These are phyloP conservation scores for Phylloscopus trochilus DNA, from an alignment of 2,113 vertebrate species.

Conservation along the genomic window DNA sequence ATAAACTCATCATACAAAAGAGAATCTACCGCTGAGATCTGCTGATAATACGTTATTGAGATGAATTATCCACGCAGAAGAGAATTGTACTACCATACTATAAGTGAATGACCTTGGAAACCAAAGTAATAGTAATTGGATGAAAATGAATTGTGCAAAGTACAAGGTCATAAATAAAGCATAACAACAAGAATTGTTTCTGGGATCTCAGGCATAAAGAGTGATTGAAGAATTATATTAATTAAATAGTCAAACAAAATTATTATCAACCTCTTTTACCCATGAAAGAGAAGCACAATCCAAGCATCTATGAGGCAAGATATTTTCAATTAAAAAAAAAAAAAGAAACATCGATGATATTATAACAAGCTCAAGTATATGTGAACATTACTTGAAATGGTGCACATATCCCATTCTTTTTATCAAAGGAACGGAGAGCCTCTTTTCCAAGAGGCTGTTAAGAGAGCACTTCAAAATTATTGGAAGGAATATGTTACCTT, in stretches of 20 bases:
- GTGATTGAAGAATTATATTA: neutral
- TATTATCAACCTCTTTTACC: neutral
- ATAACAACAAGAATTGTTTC: neutral
- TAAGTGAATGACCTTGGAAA: neutral
- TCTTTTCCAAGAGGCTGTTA: neutral
- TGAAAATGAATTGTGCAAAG: neutral
- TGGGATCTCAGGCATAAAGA: neutral
- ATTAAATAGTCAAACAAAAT: slow-evolving; percentile 1
- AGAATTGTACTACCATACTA: neutral
- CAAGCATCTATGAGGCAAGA: neutral
- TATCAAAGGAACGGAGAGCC: neutral
- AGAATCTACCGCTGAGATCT: neutral
- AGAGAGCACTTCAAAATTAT: neutral
- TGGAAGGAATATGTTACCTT: neutral
- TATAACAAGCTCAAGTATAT: neutral
- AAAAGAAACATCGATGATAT: neutral
- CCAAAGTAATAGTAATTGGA: neutral
- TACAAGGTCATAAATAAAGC: neutral
- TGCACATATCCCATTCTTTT: neutral
- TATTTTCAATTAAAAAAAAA: neutral
- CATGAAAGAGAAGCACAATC: neutral
- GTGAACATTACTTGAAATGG: neutral
- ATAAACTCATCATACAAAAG: neutral
- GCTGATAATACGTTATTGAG: neutral
- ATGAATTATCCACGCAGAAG: neutral